Evolutionary conservation across 1,140 invertebrate genomes (phyloP), one percentile per base, ranked within the genome.

Genomic region (Piezodorus guildinii): DNA sequence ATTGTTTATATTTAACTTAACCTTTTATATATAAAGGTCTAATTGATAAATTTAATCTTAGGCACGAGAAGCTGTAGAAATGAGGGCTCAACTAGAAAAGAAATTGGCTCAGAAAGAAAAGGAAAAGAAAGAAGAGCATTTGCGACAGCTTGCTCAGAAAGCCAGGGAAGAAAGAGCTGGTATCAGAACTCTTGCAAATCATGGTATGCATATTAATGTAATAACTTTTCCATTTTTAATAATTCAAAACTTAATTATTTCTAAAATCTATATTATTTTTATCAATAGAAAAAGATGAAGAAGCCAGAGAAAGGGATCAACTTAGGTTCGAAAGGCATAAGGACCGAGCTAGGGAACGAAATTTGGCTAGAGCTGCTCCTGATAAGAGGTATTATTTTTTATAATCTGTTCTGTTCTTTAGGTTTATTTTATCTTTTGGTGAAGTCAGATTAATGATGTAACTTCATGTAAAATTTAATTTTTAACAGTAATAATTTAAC

Each of bases 101-200:
- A 94, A 95, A 77, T 74, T 98, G 65, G 95, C 95, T 0, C 93
- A 98, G 71, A 96, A 97, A 71, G 95, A 99, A 74, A 99, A 99
- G 71, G 94, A 98, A 72, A 94, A 94, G 77, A 98, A 98, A 71
- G 97, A 99, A 76, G 95, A 97, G 69, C 86, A 91, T 76, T 76
- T 99, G 68, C 78, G 94, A 54, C 83, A 90, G 73, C 77, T 99
- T 71, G 97, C 97, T 17, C 92, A 96, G 74, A 89, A 94, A 72
- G 96, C 97, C 0, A 82, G 96, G 66, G 94, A 98, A 70, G 93
- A 97, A 72, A 80, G 95, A 68, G 93, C 93, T 30, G 94, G 94
- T 0, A 80, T 88, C n/a, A 81, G 84, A 54, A 73, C 76, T 23
- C 71, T 73, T 21, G 52, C 52, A 23, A 25, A 8, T 27, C 52